Evolutionary conservation across 1,140 invertebrate species (phyloP).

Genomic region (Anastrepha ludens): DNA sequence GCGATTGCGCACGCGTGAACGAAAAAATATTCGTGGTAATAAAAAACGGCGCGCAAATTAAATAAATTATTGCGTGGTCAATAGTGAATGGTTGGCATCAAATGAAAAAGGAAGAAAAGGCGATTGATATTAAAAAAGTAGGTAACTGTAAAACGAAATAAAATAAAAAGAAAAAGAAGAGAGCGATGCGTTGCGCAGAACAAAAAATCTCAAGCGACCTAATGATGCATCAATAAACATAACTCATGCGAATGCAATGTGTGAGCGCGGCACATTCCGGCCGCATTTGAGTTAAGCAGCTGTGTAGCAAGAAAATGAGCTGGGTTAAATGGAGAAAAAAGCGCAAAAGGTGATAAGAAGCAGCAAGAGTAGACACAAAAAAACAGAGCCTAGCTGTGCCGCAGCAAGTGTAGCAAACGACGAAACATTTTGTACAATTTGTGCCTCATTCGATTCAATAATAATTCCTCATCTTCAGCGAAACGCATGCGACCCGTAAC

Average conservation of each 20-base stretch:
- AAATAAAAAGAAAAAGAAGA: background rate
- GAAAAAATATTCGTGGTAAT: conserved; percentile 36
- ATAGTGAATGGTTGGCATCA: conserved; percentile 30
- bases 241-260: conserved; percentile 63
- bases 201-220: conserved; percentile 58
- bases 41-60: conserved; percentile 55
- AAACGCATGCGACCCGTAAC: background rate
- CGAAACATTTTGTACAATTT: conserved; percentile 73
- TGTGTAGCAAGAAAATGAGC: conserved; percentile 23
- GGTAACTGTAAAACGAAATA: background rate
- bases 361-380: background rate
- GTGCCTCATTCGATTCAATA: conserved; percentile 72
- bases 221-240: conserved; percentile 65
- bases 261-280: conserved; percentile 5
- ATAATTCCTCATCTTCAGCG: conserved; percentile 71
- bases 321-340: conserved; percentile 6
- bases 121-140: background rate
- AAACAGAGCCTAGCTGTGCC: background rate
- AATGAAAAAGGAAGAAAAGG: conserved; percentile 16
- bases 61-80: conserved; percentile 62
- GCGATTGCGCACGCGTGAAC: conserved; percentile 39
- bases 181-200: background rate
- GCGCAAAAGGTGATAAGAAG: background rate
- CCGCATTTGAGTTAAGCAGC: background rate
- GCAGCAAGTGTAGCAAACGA: conserved; percentile 24